phyloP scores from a whole-genome alignment of 2,113 vertebrate genomes.

The Acrocephalus arundinaceus region DNA sequence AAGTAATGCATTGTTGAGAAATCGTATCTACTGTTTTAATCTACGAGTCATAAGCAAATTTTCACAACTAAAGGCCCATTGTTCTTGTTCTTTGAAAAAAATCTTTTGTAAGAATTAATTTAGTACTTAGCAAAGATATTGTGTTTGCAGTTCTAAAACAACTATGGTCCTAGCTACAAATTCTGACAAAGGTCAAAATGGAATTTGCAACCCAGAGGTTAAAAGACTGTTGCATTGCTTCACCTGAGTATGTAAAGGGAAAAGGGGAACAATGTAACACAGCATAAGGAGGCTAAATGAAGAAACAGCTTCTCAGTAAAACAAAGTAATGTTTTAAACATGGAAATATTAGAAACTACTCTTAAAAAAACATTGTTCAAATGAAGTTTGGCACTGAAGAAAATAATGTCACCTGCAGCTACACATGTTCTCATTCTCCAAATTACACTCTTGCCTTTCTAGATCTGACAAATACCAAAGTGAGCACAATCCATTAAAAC shows the following conservation, averaged over 20 bases:
- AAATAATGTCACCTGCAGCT: not conserved
- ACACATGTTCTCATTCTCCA: not conserved
- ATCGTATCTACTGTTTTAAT: not conserved
- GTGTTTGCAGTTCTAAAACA: not conserved
- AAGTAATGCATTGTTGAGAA: not conserved
- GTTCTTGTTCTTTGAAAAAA: not conserved
- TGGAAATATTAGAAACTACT: not conserved
- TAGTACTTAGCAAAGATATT: not conserved
- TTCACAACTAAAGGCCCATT: not conserved
- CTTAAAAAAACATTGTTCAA: not conserved
- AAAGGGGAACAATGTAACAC: not conserved
- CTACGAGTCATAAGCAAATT: not conserved
- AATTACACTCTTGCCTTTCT: not conserved
- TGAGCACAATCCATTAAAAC: not conserved
- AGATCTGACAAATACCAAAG: not conserved
- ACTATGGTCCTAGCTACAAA: not conserved
- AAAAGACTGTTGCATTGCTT: not conserved
- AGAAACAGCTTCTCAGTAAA: not conserved
- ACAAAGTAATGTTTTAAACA: not conserved
- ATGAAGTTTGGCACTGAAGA: not conserved
- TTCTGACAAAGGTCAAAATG: not conserved
- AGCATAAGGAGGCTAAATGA: not conserved
- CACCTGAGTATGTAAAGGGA: rapidly evolving
- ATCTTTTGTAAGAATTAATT: not conserved
- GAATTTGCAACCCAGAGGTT: not conserved